Evolutionary conservation across 2,113 vertebrate genomes (phyloP).

Genomic region (Sphyrna mokarran): DNA sequence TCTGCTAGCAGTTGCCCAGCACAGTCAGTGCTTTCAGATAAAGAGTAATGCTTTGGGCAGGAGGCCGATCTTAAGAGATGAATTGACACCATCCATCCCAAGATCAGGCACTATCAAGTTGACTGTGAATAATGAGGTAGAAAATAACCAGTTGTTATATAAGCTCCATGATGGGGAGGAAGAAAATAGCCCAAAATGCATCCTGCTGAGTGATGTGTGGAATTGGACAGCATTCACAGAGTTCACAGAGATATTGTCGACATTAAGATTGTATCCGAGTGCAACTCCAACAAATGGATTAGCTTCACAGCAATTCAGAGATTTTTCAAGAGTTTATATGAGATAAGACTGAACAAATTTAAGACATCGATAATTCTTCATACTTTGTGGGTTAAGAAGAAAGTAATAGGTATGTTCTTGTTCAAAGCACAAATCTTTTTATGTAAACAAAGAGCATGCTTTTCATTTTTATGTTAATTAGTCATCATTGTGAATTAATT

Average conservation of each 20-base stretch:
- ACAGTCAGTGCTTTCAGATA: slow-evolving; percentile 20
- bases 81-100: background rate
- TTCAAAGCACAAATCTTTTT: background rate
- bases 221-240: background rate
- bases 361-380: background rate
- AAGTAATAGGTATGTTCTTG: background rate
- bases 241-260: background rate
- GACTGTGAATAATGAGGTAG: background rate
- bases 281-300: background rate
- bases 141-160: background rate
- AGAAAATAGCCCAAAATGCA: background rate
- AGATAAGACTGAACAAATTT: background rate
- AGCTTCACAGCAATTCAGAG: background rate
- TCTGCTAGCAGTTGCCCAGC: slow-evolving; percentile 23
- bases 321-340: background rate
- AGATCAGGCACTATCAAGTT: slow-evolving; percentile 18
- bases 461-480: slow-evolving; percentile 13
- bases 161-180: background rate
- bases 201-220: background rate
- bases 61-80: background rate
- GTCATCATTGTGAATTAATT: background rate
- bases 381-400: background rate
- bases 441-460: background rate
- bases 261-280: background rate
- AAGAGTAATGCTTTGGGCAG: slow-evolving; percentile 20